A percentile compares a stretch with the other conserved stretches of the same genome.
Evolutionary conservation across 2,888 invertebrate species (phyloP).

Genomic region (Brenthis hecate): DNA sequence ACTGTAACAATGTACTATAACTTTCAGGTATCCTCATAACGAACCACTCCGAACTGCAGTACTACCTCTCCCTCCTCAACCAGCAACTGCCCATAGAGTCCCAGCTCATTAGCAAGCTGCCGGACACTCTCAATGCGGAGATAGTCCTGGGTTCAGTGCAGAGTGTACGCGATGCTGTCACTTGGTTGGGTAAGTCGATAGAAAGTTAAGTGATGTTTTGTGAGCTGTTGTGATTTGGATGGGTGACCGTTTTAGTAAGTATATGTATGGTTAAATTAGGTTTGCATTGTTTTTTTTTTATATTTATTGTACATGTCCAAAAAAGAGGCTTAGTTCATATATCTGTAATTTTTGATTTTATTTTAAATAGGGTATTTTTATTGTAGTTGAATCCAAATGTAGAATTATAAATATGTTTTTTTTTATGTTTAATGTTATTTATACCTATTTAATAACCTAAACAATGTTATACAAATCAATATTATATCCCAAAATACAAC

Average conservation of each 20-base stretch:
- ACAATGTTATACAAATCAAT: too few species aligned
- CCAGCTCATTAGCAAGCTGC: constrained; percentile 94
- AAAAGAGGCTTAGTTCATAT: not conserved
- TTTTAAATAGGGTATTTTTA: too few species aligned
- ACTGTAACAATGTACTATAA: not conserved
- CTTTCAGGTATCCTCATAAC: constrained; percentile 93
- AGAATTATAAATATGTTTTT: too few species aligned
- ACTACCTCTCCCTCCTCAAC: constrained; percentile 97
- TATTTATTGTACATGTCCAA: too few species aligned
- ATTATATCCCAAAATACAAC: too few species aligned
- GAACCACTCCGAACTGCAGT: constrained; percentile 98
- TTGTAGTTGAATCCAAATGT: too few species aligned
- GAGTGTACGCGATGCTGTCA: constrained; percentile 92
- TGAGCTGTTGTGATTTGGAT: not conserved
- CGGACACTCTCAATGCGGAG: constrained; percentile 99
- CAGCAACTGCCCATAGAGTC: constrained; percentile 99
- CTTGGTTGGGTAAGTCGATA: constrained; percentile 88
- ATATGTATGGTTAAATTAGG: not conserved
- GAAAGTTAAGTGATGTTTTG: constrained; percentile 33
- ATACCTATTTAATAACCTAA: too few species aligned
- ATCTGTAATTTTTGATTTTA: too few species aligned
- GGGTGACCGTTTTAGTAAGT: not conserved
- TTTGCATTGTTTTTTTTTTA: not conserved
- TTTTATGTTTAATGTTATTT: too few species aligned
- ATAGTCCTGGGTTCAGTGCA: constrained; percentile 97